Base-by-base conservation (phyloP, 2,113 vertebrate genomes). In the Vidua macroura region DNA sequence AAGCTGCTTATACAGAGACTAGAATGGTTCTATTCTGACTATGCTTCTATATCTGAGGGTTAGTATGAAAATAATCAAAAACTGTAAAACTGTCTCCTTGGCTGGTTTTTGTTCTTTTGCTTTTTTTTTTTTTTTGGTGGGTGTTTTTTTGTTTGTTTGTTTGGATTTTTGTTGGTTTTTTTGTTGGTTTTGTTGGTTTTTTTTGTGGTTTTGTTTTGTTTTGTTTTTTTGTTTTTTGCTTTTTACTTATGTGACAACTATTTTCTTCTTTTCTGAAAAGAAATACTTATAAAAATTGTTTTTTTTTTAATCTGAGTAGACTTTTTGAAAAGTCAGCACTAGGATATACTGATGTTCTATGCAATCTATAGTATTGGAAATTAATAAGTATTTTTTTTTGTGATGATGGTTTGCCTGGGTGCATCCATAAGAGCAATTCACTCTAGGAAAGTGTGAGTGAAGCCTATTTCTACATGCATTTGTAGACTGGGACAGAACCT, bases 21-120 rank as follows among this genome's bases (percentile, higher is more conserved):
- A n/a, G 28, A 75, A 33, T 13, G 8, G 11, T 37, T 79, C 5
- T 52, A n/a, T 2, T 78, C 9, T 76, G 44, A 35, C 20, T 55
- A 33, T 0, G 3, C 8, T 51, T 84, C 15, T 58, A 0, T 37
- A 46, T 46, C 13, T 66, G n/a, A 70, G 12, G 17, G 7, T 10
- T 28, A 70, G 10, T 20, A 49, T 31, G 8, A 35, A 80, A 72
- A 86, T 31, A 49, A 7, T 1, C 7, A 55, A 62, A 63, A 55
- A 3, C 7, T 17, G 20, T 15, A 55, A 55, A 55, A 4, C 7
- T 30, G 16, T 18, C 17, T 21, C 17, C 5, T 48, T 53, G 3
- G 5, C 16, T 44, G 2, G 2, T 14, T 73, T 35, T 16, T 41
- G 41, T 41, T 41, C 13, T 11, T 41, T 41, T 41, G 41, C 41